Conservation (phyloP, 1,140 invertebrate genomes). For the Drosophila seguyi region DNA sequence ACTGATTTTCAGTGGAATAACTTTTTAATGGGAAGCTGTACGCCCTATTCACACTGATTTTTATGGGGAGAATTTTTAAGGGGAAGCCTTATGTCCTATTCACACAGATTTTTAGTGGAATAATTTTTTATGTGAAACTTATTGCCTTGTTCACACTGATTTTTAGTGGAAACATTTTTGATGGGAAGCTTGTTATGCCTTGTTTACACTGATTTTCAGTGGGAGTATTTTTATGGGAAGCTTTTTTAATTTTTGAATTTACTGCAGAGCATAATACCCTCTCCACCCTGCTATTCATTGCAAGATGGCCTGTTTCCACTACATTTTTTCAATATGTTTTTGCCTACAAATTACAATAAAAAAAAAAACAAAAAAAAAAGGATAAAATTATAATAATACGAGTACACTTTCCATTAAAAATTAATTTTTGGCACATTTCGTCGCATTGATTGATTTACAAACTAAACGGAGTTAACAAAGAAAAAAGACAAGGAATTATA, state of each 20-base stretch:
- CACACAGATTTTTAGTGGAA: no score
- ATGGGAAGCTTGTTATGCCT: not conserved
- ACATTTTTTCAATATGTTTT: constrained; percentile 51
- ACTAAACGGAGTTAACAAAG: constrained; percentile 32
- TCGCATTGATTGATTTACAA: constrained; percentile 53
- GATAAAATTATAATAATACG: constrained; percentile 21
- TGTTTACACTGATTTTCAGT: not conserved
- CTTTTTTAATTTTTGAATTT: no score
- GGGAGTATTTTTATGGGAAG: not conserved
- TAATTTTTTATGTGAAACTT: not conserved
- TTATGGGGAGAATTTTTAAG: not conserved
- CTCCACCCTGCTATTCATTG: no score
- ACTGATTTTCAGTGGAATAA: not conserved
- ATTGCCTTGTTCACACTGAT: not conserved
- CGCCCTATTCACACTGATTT: not conserved
- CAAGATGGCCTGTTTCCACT: not conserved
- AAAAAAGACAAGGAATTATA: constrained; percentile 13
- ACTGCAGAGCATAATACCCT: not conserved
- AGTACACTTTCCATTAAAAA: constrained; percentile 58
- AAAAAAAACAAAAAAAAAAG: constrained; percentile 48
- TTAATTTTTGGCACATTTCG: constrained; percentile 83
- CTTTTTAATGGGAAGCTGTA: not conserved
- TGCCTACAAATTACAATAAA: constrained; percentile 45
- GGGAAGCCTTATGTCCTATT: not conserved
- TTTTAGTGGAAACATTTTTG: not conserved